Evolutionary conservation across 2,888 invertebrate species (phyloP).

Genomic region (Cephalotes varians): DNA sequence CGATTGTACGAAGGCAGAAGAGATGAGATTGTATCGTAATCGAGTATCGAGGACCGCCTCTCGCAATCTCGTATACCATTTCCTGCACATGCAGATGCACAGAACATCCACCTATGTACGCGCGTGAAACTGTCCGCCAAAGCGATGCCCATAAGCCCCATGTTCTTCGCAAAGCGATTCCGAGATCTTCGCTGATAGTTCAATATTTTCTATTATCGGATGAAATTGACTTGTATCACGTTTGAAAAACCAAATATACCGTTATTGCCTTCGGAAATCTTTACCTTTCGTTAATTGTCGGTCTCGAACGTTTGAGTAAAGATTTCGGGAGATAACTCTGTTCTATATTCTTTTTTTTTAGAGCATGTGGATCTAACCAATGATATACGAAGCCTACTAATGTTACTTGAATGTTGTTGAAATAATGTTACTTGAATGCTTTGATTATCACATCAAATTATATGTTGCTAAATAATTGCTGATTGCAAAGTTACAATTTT

Average conservation of each 20-base stretch:
- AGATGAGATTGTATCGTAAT: conserved; percentile 59
- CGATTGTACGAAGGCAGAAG: conserved; percentile 33
- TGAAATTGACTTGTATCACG: conserved; percentile 15
- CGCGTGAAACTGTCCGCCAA: neutral
- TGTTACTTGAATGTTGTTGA: neutral
- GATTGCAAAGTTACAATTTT: neutral
- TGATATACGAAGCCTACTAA: neutral
- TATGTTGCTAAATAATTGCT: neutral
- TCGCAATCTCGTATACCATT: conserved; percentile 46
- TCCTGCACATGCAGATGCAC: conserved; percentile 23
- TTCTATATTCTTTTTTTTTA: neutral
- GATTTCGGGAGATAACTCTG: neutral
- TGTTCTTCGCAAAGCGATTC: conserved; percentile 39
- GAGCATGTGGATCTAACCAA: neutral
- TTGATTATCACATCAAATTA: neutral
- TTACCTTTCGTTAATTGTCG: neutral
- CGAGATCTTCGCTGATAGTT: neutral
- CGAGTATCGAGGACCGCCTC: conserved; percentile 35
- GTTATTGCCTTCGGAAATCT: neutral
- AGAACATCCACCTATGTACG: neutral
- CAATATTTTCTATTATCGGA: conserved; percentile 16
- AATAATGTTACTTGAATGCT: neutral
- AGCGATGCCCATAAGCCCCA: conserved; percentile 30
- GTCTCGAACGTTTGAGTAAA: neutral
- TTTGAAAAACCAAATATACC: neutral